Base-by-base conservation (phyloP, 2,888 invertebrate genomes). In the Agriopis leucophaearia region DNA sequence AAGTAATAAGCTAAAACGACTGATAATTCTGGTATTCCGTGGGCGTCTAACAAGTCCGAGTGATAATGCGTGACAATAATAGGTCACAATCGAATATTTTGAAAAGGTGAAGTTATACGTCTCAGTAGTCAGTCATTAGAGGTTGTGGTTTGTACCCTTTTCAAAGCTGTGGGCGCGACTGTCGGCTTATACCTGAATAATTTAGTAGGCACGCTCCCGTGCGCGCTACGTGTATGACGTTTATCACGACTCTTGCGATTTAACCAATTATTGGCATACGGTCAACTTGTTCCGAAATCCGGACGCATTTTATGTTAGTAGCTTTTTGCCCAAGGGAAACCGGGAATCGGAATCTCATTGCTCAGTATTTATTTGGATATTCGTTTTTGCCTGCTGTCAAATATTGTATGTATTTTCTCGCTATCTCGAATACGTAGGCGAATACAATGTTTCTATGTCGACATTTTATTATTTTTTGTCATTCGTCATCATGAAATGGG, bases 181-280 rank as follows among this genome's bases (percentile, higher is more conserved):
- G 87, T 81, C 84, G 78, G 81, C 82, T 75, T 72, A 73, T 72
- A 78, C 72, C 74, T 90, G 90, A 91, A 91, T 91, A 87, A 91
- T 90, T 91, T 83, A 91, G 83, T 76, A 78, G 71, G 69, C 74
- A 74, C 78, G 81, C 80, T 77, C 80, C 74, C 69, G 74, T 75
- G 79, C 74, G 75, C 79, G 78, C 74, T 78, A 78, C 75, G 73
- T 38, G 8, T 80, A 80, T 81, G 84, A 85, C 82, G 80, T 82
- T 83, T 83, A 83, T 82, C 82, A 78, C 75, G 74, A 77, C 63
- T 68, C 70, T 66, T 68, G 73, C 70, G 74, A 76, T 78, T 79
- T 71, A 64, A 81, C 75, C 75, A 77, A 81, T 81, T 76, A 80
- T 75, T 78, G 78, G 64, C 62, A 69, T 70, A 74, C 63, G 68